Evolutionary conservation across 2,888 invertebrate genomes (phyloP), one percentile per base, ranked within the genome.

Genomic region (Meiosimyza platycephala): DNA sequence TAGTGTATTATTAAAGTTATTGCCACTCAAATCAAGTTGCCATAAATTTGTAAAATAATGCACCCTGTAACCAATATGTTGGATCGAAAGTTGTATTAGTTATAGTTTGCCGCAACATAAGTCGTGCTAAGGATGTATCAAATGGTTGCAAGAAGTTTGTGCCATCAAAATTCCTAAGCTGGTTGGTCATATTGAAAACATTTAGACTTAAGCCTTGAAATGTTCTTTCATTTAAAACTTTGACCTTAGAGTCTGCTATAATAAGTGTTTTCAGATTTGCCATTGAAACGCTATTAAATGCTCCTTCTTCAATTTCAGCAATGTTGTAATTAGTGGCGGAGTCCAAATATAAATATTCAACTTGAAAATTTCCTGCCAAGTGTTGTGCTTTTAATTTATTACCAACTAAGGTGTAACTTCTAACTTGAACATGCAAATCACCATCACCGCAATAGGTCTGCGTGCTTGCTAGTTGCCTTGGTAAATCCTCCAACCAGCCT

Each of bases 131-230:
- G 1, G 73, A 79, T 1, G 40, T 28, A 1, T 76, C 73, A 55
- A 84, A 73, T 2, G 80, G 78, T 12, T 68, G 22, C 0, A 84
- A 18, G 59, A 84, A 83, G 13, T 71, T 64, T 2, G 72, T 11
- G 7, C 73, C 78, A 6, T n/a, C 75, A 2, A 80, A 76, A 0
- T 48, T 18, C 6, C 54, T 7, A 15, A 13, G 11, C 3, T 28
- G 13, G 57, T 82, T 83, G 5, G 74, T 50, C 1, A 83, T 65
- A 3, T 76, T 74, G 7, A 85, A 81, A 33, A 70, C 70, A 6
- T 73, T 28, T 6, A 84, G 51, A 1, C 65, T 15, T 0, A 84
- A 73, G 0, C 83, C 84, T 1, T 40, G 48, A 67, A 85, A 80
- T 0, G 80, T 74, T 0, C 71, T 40, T 0, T 47, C 62, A 1